Conservation (phyloP, 92 coral and sea anemone genomes). For the Plumapathes pennacea region DNA sequence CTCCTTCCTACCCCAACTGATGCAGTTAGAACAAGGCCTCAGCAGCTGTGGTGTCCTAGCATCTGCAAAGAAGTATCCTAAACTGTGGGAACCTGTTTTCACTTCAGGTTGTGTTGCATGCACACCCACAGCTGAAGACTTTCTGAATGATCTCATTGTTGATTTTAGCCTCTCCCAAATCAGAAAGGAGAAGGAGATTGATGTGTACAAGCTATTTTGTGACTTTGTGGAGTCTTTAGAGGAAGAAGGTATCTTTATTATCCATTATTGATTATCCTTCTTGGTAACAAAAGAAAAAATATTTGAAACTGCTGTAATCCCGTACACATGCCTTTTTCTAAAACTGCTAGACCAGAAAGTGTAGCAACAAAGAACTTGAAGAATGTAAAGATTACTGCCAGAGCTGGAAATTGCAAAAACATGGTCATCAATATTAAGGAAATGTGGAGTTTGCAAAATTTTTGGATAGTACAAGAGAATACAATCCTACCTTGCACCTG, state of each 20-base stretch:
- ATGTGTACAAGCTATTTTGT: constrained; percentile 58
- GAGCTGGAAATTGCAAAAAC: too few relatives aligned
- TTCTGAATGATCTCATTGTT: constrained; percentile 37
- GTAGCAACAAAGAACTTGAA: too few relatives aligned
- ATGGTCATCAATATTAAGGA: too few relatives aligned
- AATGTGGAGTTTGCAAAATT: too few relatives aligned
- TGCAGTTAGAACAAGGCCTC: constrained; percentile 57
- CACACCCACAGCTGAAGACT: constrained; percentile 59
- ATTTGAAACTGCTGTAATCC: too few relatives aligned
- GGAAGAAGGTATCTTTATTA: constrained; percentile 26
- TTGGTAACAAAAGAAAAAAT: too few relatives aligned
- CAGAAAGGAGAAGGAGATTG: constrained; percentile 40
- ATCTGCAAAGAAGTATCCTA: constrained; percentile 30
- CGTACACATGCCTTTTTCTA: too few relatives aligned
- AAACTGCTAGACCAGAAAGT: too few relatives aligned
- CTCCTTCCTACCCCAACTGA: constrained; percentile 50
- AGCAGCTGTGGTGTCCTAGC: constrained; percentile 43
- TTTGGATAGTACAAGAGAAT: too few relatives aligned
- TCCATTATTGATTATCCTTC: too few relatives aligned
- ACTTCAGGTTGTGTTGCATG: constrained; percentile 37
- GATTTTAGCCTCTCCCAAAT: constrained; percentile 56
- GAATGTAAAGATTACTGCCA: too few relatives aligned
- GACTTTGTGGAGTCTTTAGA: constrained; percentile 41
- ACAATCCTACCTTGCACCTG: too few relatives aligned
- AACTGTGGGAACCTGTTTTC: constrained; percentile 70